Percentiles rank a stretch among this genome's conserved stretches.
Conservation (phyloP, 2,797 vertebrate species). For the Gymnothorax javanicus region DNA sequence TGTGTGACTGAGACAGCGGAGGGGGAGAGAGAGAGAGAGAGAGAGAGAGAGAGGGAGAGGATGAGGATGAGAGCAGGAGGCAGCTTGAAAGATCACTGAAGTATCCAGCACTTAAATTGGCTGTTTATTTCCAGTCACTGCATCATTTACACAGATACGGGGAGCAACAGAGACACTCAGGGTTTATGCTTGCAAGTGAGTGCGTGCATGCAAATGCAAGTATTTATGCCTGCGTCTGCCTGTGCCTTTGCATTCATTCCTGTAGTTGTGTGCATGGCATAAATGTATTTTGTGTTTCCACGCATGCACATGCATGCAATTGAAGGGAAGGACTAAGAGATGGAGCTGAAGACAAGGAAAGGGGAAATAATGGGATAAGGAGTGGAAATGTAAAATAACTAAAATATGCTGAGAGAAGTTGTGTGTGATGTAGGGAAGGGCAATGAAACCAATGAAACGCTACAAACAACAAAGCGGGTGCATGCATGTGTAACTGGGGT, state of each 20-base stretch:
- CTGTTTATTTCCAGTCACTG: conserved; percentile 40
- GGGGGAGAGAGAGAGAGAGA: conserved; percentile 16
- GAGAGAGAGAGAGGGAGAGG: background rate
- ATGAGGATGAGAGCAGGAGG: background rate
- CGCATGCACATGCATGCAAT: background rate
- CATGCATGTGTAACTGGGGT: background rate
- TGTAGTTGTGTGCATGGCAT: background rate
- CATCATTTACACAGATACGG: conserved; percentile 27
- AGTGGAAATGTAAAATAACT: background rate
- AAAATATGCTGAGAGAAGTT: background rate
- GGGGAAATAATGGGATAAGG: background rate
- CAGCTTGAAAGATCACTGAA: conserved; percentile 9
- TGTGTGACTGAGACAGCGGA: conserved; percentile 28
- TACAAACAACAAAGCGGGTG: background rate
- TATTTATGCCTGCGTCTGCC: too few species aligned
- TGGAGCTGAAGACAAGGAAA: background rate
- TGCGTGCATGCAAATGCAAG: background rate
- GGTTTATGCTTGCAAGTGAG: background rate
- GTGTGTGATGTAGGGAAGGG: background rate
- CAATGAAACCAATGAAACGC: background rate
- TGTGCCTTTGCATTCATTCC: background rate
- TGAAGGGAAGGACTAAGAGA: background rate
- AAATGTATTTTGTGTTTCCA: background rate
- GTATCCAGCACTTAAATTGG: conserved; percentile 38
- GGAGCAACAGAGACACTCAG: background rate